These are phyloP conservation scores for Chesias legatella DNA, from an alignment of 2,888 invertebrate genomes.

Conservation along the genomic window DNA sequence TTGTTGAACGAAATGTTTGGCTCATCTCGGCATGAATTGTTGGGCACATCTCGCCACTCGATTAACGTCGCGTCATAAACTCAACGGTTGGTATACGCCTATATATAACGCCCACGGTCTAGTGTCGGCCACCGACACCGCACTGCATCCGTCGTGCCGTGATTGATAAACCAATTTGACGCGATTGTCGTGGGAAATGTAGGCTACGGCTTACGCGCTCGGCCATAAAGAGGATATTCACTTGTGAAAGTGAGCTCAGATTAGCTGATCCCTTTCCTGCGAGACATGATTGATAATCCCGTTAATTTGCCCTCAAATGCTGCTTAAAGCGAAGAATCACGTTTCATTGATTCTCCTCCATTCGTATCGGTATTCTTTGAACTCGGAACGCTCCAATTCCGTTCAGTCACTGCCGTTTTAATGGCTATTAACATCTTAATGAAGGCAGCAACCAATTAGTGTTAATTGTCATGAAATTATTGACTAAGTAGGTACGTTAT, in stretches of 20 bases:
- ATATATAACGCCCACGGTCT: constrained; percentile 57
- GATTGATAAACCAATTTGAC: constrained; percentile 74
- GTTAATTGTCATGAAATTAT: constrained; percentile 59
- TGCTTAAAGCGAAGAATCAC: constrained; percentile 1
- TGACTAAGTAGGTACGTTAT: constrained; percentile 39
- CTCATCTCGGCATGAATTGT: constrained; percentile 47
- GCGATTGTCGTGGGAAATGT: constrained; percentile 73
- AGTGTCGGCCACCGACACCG: constrained; percentile 50
- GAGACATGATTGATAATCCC: constrained; percentile 2
- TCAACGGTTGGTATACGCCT: constrained; percentile 54
- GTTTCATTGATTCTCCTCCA: constrained; percentile 9
- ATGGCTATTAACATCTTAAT: constrained; percentile 35
- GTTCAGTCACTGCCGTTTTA: constrained; percentile 24
- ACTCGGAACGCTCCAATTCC: constrained; percentile 16
- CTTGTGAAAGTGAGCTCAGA: constrained; percentile 3
- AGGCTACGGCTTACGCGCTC: constrained; percentile 27
- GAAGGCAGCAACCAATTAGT: constrained; percentile 44
- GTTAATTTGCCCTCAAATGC: constrained; percentile 2
- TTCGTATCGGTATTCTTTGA: constrained; percentile 17
- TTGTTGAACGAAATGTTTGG: constrained; percentile 38
- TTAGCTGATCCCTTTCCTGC: background rate
- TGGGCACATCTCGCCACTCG: constrained; percentile 46
- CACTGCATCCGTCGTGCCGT: constrained; percentile 65
- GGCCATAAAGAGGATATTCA: constrained; percentile 1
- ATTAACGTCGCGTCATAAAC: constrained; percentile 50